Evolutionary conservation across 2,113 vertebrate species (phyloP).

Genomic region (Verasper variegatus): DNA sequence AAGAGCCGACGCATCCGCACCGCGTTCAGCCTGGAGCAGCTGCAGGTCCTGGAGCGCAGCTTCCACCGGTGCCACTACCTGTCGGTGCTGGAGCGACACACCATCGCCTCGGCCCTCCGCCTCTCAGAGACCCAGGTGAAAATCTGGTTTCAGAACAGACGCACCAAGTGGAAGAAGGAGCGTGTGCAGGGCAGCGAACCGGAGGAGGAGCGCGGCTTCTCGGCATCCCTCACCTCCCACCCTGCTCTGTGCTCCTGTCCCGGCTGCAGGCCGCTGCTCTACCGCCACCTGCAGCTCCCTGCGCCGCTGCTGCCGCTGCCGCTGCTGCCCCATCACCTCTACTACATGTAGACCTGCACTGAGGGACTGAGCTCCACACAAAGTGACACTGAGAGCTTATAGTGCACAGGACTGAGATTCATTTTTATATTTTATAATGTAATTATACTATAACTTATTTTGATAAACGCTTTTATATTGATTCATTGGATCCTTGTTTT

Average conservation of each 20-base stretch:
- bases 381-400: neutral
- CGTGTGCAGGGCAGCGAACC: constrained; percentile 39
- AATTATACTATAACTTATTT: constrained; percentile 62
- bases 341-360: constrained; percentile 9
- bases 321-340: constrained; percentile 3
- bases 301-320: constrained; percentile 1
- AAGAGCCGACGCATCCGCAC: constrained; percentile 78
- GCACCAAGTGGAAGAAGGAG: constrained; percentile 86
- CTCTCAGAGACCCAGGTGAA: constrained; percentile 85
- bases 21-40: constrained; percentile 79
- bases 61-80: constrained; percentile 81
- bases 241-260: neutral
- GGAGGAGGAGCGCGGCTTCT: constrained; percentile 49
- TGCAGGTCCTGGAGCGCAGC: constrained; percentile 79
- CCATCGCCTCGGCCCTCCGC: constrained; percentile 71
- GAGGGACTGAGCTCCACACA: neutral
- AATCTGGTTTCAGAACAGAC: constrained; percentile 87
- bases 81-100: constrained; percentile 81
- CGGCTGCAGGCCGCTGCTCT: constrained; percentile 11
- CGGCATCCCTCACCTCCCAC: neutral
- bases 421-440: constrained; percentile 46
- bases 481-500: neutral
- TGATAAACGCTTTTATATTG: constrained; percentile 47
- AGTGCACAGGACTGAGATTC: constrained; percentile 5
- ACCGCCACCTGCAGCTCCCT: constrained; percentile 39